These are phyloP conservation scores for Lepetodrilus schrolli DNA, from an alignment of 2,888 invertebrate genomes.

Conservation along the genomic window DNA sequence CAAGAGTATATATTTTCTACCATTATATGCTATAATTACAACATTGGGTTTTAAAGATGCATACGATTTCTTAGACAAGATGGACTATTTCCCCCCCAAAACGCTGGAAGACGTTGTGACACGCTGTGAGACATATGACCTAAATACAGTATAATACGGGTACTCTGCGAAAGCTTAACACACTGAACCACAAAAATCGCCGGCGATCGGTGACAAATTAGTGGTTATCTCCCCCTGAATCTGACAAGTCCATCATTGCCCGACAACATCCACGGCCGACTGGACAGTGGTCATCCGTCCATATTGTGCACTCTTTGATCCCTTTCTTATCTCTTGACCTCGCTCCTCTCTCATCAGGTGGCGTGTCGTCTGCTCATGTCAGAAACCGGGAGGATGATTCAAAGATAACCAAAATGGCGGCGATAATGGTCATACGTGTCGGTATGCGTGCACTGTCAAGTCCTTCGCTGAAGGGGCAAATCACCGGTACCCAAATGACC, in stretches of 20 bases:
- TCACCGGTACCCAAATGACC: too few relatives aligned
- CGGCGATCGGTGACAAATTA: conserved; percentile 9
- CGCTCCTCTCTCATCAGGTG: background rate
- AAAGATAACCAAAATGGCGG: conserved; percentile 22
- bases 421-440: background rate
- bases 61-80: too few relatives aligned
- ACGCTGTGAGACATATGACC: background rate
- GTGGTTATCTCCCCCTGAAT: background rate
- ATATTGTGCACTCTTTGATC: conserved; percentile 24
- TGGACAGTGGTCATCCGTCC: background rate
- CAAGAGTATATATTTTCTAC: too few relatives aligned
- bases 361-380: background rate
- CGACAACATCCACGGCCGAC: background rate
- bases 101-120: background rate
- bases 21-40: too few relatives aligned
- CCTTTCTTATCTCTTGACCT: background rate
- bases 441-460: background rate
- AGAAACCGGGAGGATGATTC: background rate
- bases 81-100: too few relatives aligned
- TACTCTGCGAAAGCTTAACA: background rate
- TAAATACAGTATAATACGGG: background rate
- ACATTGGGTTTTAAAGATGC: too few relatives aligned
- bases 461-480: too few relatives aligned
- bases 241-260: background rate
- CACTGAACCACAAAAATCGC: background rate